phyloP scores from a whole-genome alignment of 2,797 vertebrate species.

The Pristis pectinata region DNA sequence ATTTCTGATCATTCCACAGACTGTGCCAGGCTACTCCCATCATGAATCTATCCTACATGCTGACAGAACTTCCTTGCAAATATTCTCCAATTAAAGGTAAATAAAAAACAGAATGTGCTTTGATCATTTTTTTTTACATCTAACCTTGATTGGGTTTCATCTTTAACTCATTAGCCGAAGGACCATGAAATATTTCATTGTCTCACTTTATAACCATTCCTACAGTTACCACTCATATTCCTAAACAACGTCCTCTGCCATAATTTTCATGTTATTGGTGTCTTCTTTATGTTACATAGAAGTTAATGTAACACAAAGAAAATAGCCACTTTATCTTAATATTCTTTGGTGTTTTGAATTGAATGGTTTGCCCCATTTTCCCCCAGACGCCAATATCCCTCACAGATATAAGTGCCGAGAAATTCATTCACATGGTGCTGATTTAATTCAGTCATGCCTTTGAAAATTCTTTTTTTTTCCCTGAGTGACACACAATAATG shows the following conservation, averaged over 20 bases:
- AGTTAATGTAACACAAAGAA: neutral
- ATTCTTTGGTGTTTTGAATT: neutral
- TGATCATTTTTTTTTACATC: neutral
- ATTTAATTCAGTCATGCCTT: too few species aligned
- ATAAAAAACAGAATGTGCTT: neutral
- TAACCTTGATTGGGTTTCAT: neutral
- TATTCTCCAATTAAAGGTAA: neutral
- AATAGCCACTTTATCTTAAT: neutral
- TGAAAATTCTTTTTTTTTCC: too few species aligned
- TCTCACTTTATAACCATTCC: neutral
- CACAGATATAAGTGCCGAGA: neutral
- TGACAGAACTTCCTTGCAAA: neutral
- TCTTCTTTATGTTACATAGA: neutral
- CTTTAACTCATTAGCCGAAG: neutral
- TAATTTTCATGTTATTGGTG: neutral
- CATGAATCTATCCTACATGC: neutral
- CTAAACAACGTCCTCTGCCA: neutral
- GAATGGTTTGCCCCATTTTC: neutral
- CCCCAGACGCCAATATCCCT: neutral
- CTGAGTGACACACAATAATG: too few species aligned
- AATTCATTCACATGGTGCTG: too few species aligned
- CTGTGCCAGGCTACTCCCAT: neutral
- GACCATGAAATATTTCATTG: neutral
- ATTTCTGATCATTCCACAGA: neutral
- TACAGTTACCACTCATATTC: neutral